phyloP scores from a whole-genome alignment of 2,113 vertebrate species.

The Pseudorectes ferrugineus region DNA sequence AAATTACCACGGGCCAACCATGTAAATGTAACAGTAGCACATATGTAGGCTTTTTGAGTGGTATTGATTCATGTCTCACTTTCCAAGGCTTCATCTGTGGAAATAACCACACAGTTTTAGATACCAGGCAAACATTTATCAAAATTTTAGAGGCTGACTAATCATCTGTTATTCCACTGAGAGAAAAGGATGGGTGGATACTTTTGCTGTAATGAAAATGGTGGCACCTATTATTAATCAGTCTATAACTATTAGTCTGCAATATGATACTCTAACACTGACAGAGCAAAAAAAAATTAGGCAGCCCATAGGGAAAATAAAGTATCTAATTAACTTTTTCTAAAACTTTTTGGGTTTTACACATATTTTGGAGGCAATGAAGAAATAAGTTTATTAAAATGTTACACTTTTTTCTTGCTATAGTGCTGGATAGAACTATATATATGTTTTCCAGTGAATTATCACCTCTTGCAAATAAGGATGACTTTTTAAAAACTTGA shows the following conservation, averaged over 20 bases:
- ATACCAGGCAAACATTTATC: not conserved
- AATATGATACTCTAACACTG: not conserved
- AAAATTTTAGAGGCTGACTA: not conserved
- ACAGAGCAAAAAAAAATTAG: not conserved
- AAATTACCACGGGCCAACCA: not conserved
- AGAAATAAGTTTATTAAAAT: not conserved
- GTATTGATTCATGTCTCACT: not conserved
- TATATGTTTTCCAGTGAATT: not conserved
- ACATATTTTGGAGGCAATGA: not conserved
- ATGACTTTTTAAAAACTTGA: not conserved
- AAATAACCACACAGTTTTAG: not conserved
- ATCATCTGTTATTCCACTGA: not conserved
- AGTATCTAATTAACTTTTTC: not conserved
- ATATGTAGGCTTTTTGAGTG: not conserved
- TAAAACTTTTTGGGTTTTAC: not conserved
- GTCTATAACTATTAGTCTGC: not conserved
- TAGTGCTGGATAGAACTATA: not conserved
- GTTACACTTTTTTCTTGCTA: not conserved
- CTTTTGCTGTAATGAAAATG: not conserved
- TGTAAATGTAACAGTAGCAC: not conserved
- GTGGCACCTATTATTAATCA: not conserved
- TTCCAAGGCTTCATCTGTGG: not conserved
- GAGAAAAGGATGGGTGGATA: not conserved
- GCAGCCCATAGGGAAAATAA: not conserved
- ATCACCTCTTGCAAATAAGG: not conserved